Percentiles rank a stretch among this genome's conserved stretches.
phyloP scores from a whole-genome alignment of 30 jellyfish, hydroid and myxozoan genomes.

The Nemopilema nomurai region DNA sequence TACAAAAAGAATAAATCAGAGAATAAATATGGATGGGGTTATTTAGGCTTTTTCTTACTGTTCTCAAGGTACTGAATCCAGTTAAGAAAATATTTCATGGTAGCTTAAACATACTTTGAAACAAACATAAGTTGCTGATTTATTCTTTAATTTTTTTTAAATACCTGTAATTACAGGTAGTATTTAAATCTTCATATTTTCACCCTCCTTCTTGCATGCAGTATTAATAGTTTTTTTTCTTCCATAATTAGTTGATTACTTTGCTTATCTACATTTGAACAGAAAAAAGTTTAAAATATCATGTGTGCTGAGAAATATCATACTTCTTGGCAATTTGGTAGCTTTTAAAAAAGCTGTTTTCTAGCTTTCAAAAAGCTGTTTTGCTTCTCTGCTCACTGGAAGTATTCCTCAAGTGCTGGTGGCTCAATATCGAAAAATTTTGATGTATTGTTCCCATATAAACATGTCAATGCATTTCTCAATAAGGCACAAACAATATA shows the following conservation, averaged over 20 bases:
- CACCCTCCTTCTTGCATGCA: background rate
- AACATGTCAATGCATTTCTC: conserved; percentile 64
- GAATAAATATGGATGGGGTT: no score
- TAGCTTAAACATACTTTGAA: no score
- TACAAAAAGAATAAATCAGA: no score
- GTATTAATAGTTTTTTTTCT: no score
- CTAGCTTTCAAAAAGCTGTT: background rate
- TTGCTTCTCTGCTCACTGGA: background rate
- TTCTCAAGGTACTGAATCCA: no score
- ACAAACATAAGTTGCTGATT: no score
- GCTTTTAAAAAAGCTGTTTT: background rate
- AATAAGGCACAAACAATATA: conserved; percentile 57
- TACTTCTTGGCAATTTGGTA: background rate
- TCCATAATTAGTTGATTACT: background rate
- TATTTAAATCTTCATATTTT: background rate
- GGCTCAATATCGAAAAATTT: conserved; percentile 56
- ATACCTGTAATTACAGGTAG: background rate
- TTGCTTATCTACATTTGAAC: background rate
- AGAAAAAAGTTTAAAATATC: no score
- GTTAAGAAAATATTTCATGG: no score
- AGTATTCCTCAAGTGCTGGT: conserved; percentile 50
- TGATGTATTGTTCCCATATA: conserved; percentile 67
- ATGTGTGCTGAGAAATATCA: background rate
- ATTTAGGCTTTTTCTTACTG: no score
- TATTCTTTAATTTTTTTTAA: background rate